Evolutionary conservation across 2,113 vertebrate species (phyloP), one percentile per base, ranked within the genome.

Genomic region (Barnardius zonarius): DNA sequence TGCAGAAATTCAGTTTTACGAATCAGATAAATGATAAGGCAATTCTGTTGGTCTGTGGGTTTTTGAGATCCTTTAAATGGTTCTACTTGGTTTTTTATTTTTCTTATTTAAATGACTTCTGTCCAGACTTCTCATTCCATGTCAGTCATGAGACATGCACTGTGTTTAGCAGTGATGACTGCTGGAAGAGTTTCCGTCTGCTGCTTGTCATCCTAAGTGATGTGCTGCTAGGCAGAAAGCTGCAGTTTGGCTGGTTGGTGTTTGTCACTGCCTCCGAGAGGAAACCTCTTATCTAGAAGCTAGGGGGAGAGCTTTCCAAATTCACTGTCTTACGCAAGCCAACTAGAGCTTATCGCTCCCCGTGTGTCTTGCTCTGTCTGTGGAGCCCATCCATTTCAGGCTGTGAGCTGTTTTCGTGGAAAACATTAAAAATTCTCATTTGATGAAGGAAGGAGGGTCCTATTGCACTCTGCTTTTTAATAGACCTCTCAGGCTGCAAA

Each of bases 301-400:
- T 69, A 89, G 83, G 48, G 62, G 80, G 66, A 95, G 92, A 91
- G 62, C 81, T 94, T 94, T 96, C 92, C 86, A 91, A 95, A 94
- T 83, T 91, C 95, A 73, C 88, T 69, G 61, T 49, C 46, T 94
- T 92, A 86, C 0, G 0, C 41, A 86, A 79, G 93, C 66, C 77
- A 76, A 2, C 66, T 61, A 83, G 69, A 70, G 31, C 13, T 92
- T 95, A 93, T 94, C 55, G 0, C 27, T 83, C 46, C 57, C 39
- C 20, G 22, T 73, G 75, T 54, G 54, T 93, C 85, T 79, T 86
- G 70, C 64, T 70, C 61, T 86, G 55, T 93, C 81, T 92, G 74
- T 67, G 74, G 51, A 95, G 44, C n/a, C 17, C 55, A 86, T 72
- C 63, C 43, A 52, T 88, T 80, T 88, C 74, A 66, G 41, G 8